These are phyloP conservation scores for Stomorhina lunata DNA, from an alignment of 2,888 invertebrate species.

Conservation along the genomic window DNA sequence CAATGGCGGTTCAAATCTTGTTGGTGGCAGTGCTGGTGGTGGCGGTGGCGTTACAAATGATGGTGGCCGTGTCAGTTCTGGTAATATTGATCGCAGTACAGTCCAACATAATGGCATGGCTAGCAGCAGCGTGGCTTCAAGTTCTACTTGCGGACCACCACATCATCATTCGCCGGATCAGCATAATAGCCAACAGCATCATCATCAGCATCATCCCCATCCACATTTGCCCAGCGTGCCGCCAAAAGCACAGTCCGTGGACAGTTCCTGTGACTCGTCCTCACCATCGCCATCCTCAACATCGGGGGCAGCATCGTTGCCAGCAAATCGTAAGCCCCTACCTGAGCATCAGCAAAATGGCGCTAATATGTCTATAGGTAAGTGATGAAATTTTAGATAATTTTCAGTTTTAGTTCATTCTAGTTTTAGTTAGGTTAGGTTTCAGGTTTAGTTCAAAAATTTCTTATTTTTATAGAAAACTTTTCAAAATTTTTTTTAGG, in stretches of 20 bases:
- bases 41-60: slow-evolving; percentile 53
- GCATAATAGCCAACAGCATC: slow-evolving; percentile 66
- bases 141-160: slow-evolving; percentile 60
- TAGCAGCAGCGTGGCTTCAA: slow-evolving; percentile 74
- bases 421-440: too few relatives aligned
- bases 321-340: slow-evolving; percentile 80
- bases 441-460: too few relatives aligned
- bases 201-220: slow-evolving; percentile 63
- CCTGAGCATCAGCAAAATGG: slow-evolving; percentile 80
- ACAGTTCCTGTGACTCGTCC: slow-evolving; percentile 82
- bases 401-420: too few relatives aligned
- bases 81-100: slow-evolving; percentile 59
- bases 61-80: slow-evolving; percentile 53
- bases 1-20: slow-evolving; percentile 62
- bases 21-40: slow-evolving; percentile 55
- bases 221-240: slow-evolving; percentile 78
- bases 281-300: slow-evolving; percentile 82
- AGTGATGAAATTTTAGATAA: slow-evolving; percentile 67
- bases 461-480: too few relatives aligned
- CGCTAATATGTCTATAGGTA: slow-evolving; percentile 75
- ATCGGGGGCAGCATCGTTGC: slow-evolving; percentile 75
- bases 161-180: slow-evolving; percentile 78
- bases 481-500: too few relatives aligned
- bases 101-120: slow-evolving; percentile 73
- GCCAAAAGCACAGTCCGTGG: slow-evolving; percentile 79